Percentiles rank a stretch among this genome's conserved stretches.
These are phyloP conservation scores for Oligia strigilis DNA, from an alignment of 2,888 invertebrate species.

Conservation along the genomic window DNA sequence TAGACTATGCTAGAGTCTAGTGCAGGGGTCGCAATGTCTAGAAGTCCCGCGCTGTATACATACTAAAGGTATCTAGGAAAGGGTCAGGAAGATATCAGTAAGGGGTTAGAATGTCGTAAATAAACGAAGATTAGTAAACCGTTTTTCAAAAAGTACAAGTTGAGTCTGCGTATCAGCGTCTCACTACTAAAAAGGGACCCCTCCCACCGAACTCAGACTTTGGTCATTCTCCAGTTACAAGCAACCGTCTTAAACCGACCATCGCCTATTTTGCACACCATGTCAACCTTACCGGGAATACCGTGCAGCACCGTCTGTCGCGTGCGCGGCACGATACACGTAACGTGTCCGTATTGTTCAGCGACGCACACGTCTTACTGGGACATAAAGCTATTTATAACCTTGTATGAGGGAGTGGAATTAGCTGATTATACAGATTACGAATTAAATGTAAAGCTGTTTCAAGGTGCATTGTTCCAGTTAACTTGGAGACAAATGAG, in stretches of 20 bases:
- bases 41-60: not conserved
- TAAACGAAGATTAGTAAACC: not conserved
- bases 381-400: conserved; percentile 42
- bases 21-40: not conserved
- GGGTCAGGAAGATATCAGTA: not conserved
- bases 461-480: not conserved
- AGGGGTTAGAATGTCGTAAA: not conserved
- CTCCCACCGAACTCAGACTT: not conserved
- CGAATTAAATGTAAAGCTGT: conserved; percentile 44
- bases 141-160: not conserved
- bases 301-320: not conserved
- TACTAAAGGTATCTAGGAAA: not conserved
- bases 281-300: not conserved
- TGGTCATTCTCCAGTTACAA: not conserved
- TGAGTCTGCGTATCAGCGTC: not conserved
- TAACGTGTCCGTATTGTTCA: not conserved
- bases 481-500: not conserved
- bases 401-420: conserved; percentile 14
- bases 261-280: not conserved
- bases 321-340: not conserved
- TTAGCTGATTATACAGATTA: conserved; percentile 46
- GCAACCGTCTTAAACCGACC: not conserved
- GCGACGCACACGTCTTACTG: not conserved
- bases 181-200: not conserved
- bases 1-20: not conserved